Percentiles rank a stretch among this genome's conserved stretches.
Evolutionary conservation across 1,140 invertebrate genomes (phyloP).

Genomic region (Rhopalosiphum maidis): DNA sequence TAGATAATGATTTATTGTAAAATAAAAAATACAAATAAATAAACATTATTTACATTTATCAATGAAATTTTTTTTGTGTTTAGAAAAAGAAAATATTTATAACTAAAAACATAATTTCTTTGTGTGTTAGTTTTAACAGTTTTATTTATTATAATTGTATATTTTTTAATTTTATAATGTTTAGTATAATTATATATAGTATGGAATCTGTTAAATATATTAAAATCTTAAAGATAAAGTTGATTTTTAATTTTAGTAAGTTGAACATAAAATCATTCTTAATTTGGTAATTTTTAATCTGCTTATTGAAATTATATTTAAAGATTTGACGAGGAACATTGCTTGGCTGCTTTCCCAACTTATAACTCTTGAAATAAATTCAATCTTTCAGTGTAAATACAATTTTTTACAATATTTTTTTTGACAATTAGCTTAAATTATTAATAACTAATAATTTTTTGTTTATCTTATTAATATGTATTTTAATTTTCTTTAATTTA

Average conservation of each 20-base stretch:
- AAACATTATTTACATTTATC: neutral
- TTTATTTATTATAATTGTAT: neutral
- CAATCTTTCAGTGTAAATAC: neutral
- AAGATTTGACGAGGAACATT: neutral
- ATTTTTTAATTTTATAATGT: too few relatives aligned
- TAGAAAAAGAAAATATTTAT: neutral
- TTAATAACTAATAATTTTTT: too few relatives aligned
- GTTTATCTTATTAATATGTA: neutral
- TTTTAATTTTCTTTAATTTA: neutral
- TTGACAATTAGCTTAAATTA: too few relatives aligned
- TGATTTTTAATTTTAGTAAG: too few relatives aligned
- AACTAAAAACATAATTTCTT: neutral
- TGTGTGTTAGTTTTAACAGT: neutral
- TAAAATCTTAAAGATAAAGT: too few relatives aligned
- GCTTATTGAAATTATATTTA: neutral
- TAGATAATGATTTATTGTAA: slow-evolving; percentile 68
- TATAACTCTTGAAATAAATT: neutral
- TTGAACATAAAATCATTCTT: neutral
- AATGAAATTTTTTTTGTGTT: neutral
- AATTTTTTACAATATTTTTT: neutral
- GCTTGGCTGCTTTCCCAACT: neutral
- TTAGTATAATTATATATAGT: too few relatives aligned
- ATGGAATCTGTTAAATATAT: too few relatives aligned
- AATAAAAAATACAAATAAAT: neutral
- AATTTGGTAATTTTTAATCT: neutral